Conservation (phyloP, 2,888 invertebrate genomes). For the Hemicrepidius hirtus region DNA sequence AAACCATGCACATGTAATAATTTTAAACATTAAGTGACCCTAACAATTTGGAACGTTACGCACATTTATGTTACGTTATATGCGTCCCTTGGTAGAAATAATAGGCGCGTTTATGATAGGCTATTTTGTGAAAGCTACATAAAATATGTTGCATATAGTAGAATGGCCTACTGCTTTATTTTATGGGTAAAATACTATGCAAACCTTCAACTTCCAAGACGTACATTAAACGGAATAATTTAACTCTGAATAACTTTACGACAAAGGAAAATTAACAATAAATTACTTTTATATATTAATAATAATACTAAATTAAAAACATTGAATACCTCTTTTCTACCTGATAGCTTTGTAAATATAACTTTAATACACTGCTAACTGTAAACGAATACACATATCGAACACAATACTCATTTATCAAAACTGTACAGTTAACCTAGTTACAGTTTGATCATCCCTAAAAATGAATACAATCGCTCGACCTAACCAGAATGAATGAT, state of each 20-base stretch:
- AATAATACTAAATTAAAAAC: too few species aligned
- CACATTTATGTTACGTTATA: slow-evolving; percentile 44
- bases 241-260: too few species aligned
- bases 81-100: slow-evolving; percentile 47
- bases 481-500: slow-evolving; percentile 32
- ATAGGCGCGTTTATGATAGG: slow-evolving; percentile 48
- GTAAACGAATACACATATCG: neutral
- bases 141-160: slow-evolving; percentile 45
- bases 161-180: slow-evolving; percentile 44
- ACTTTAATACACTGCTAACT: neutral
- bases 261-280: too few species aligned
- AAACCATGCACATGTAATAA: slow-evolving; percentile 20
- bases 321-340: too few species aligned
- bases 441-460: slow-evolving; percentile 23
- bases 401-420: slow-evolving; percentile 20
- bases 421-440: slow-evolving; percentile 24
- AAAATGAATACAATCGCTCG: slow-evolving; percentile 25
- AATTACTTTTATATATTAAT: too few species aligned
- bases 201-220: neutral
- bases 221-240: neutral
- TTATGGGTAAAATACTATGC: slow-evolving; percentile 35
- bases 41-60: slow-evolving; percentile 42
- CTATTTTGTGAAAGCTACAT: slow-evolving; percentile 44
- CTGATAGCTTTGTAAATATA: neutral
- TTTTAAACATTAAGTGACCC: slow-evolving; percentile 42